Percentiles rank a stretch among this genome's conserved stretches.
Evolutionary conservation across 2,888 invertebrate species (phyloP).

Genomic region (Acanthosepion pharaonis): DNA sequence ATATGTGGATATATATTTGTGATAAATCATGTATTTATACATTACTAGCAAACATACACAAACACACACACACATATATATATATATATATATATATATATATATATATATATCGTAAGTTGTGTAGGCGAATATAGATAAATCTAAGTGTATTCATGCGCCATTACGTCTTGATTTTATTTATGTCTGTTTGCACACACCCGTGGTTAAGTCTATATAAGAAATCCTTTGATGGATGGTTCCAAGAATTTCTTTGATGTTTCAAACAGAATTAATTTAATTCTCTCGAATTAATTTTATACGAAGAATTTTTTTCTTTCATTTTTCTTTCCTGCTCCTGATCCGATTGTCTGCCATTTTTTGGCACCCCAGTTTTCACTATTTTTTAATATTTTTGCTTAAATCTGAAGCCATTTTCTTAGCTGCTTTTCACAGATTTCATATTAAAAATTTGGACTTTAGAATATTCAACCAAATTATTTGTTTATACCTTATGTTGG

Average conservation of each 20-base stretch:
- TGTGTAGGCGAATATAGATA: too few relatives aligned
- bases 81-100: neutral
- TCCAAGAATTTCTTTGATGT: neutral
- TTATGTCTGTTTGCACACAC: neutral
- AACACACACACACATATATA: neutral
- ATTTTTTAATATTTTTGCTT: neutral
- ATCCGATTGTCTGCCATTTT: neutral
- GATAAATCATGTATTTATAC: too few relatives aligned
- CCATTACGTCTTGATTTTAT: too few relatives aligned
- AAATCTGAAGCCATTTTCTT: neutral
- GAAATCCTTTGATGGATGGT: constrained; percentile 16
- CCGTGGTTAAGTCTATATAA: neutral
- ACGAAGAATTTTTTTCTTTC: neutral
- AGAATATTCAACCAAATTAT: too few relatives aligned
- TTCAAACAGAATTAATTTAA: neutral
- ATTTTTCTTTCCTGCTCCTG: neutral
- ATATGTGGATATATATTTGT: too few relatives aligned
- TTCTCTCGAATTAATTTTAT: neutral
- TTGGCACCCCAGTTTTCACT: neutral
- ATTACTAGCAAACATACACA: neutral
- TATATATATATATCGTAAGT: neutral
- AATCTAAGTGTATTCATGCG: too few relatives aligned
- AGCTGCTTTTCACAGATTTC: neutral
- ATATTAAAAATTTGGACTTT: neutral
- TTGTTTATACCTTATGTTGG: too few relatives aligned